phyloP scores from a whole-genome alignment of 2,888 invertebrate species.

The Ophion costatus region DNA sequence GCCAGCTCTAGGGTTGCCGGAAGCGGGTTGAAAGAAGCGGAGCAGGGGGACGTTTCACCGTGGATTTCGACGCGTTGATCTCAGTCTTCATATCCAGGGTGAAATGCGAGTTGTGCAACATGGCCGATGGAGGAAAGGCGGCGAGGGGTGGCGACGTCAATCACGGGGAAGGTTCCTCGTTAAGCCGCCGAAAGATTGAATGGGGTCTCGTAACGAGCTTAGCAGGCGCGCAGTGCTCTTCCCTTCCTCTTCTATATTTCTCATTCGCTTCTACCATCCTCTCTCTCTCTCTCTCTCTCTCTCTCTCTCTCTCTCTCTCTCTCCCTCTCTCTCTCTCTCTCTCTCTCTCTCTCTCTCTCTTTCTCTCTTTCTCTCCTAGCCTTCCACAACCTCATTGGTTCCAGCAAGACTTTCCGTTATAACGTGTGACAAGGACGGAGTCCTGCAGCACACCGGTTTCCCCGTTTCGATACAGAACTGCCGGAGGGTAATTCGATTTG shows the following conservation, averaged over 20 bases:
- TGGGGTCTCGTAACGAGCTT: slow-evolving; percentile 74
- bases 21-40: slow-evolving; percentile 54
- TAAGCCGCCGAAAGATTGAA: slow-evolving; percentile 72
- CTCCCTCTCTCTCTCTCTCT: slow-evolving; percentile 34
- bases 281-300: slow-evolving; percentile 28
- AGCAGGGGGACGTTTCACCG: slow-evolving; percentile 43
- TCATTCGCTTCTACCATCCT: slow-evolving; percentile 46
- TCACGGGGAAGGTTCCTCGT: slow-evolving; percentile 67
- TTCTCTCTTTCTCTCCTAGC: slow-evolving; percentile 21
- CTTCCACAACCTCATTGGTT: slow-evolving; percentile 50
- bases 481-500: slow-evolving; percentile 79
- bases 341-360: slow-evolving; percentile 48
- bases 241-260: slow-evolving; percentile 54
- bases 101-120: slow-evolving; percentile 31
- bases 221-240: slow-evolving; percentile 57
- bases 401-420: slow-evolving; percentile 70
- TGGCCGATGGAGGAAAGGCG: slow-evolving; percentile 40
- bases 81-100: slow-evolving; percentile 60
- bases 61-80: slow-evolving; percentile 55
- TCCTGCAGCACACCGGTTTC: slow-evolving; percentile 62
- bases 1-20: slow-evolving; percentile 49
- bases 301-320: slow-evolving; percentile 47
- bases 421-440: slow-evolving; percentile 60
- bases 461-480: slow-evolving; percentile 69
- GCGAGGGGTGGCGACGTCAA: slow-evolving; percentile 51